Conservation (phyloP, 2,888 invertebrate species). For the Ephialtes manifestator region DNA sequence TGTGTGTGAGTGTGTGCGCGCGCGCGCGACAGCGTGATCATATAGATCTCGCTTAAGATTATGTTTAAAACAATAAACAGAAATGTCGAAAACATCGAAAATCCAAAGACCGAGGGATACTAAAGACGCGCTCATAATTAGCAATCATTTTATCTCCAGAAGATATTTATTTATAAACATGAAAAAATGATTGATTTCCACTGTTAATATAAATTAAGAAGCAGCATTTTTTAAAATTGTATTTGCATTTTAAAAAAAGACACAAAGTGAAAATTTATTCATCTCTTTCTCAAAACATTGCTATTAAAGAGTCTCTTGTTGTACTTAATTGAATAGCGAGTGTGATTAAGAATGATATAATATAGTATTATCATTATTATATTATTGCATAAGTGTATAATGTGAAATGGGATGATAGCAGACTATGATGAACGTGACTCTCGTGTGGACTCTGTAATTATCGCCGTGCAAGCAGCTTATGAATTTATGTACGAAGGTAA, state of each 20-base stretch:
- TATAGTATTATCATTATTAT: conserved; percentile 12
- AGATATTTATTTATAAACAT: background rate
- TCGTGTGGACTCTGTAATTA: conserved; percentile 16
- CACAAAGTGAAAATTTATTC: background rate
- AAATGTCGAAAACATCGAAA: conserved; percentile 11
- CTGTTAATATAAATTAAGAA: background rate
- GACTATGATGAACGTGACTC: conserved; percentile 20
- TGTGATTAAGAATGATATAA: conserved; percentile 8
- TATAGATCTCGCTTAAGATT: background rate
- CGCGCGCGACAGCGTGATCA: background rate
- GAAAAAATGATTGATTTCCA: background rate
- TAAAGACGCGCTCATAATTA: background rate
- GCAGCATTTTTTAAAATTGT: background rate
- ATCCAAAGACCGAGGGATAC: background rate
- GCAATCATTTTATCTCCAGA: background rate
- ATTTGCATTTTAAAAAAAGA: background rate
- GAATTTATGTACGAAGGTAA: background rate
- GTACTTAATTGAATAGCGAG: background rate
- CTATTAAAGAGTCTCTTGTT: background rate
- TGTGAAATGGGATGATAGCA: conserved; percentile 41
- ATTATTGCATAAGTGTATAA: conserved; percentile 28
- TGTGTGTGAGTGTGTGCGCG: conserved; percentile 28
- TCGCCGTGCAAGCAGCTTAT: background rate
- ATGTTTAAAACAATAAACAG: background rate
- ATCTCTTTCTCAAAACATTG: background rate